Base-by-base conservation (phyloP, 2,888 invertebrate genomes). In the Sympetrum striolatum region DNA sequence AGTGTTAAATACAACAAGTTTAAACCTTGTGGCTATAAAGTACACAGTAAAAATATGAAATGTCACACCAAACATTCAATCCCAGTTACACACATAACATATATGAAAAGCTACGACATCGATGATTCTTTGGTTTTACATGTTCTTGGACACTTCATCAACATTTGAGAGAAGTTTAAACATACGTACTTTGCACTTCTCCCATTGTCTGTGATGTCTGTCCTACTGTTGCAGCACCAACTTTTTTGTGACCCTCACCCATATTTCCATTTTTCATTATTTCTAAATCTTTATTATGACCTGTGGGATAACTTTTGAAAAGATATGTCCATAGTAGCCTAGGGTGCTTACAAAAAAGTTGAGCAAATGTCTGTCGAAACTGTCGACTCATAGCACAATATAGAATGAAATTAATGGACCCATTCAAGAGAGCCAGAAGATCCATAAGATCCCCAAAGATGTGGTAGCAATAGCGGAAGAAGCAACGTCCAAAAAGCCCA, bases 401-500 rank as follows among this genome's bases (percentile, higher is more conserved):
- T 53, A 95, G 93, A 15, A 95, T 94, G 93, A 95, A 95, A 92
- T 95, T 95, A 91, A 95, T 94, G 39, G 95, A 94, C 91, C 95
- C 94, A 93, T 95, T 95, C 91, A 94, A 93, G 86, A 95, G 93
- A 0, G 95, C 95, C 91, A 95, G 93, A 44, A 95, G 93, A 92
- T 95, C 95, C 92, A 94, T 93, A 48, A 95, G 92, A 91, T 95
- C 95, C 18, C 92, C 95, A 91, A 94, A 94, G 73, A 92, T 91
- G 90, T 91, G 91, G 93, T 95, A 95, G 91, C 93, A 93, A 58
- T 92, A 92, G 86, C 91, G 91, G 91, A 93, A 93, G 92, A 95
- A 94, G 14, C 92, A 92, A 86, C 93, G 93, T 3, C 96, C 95
- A 82, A 96, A 93, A 90, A 97, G 94, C 0, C 96, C 96, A 91